These are phyloP conservation scores for Tangachromis dhanisi DNA, from an alignment of 2,113 vertebrate species.

Conservation along the genomic window DNA sequence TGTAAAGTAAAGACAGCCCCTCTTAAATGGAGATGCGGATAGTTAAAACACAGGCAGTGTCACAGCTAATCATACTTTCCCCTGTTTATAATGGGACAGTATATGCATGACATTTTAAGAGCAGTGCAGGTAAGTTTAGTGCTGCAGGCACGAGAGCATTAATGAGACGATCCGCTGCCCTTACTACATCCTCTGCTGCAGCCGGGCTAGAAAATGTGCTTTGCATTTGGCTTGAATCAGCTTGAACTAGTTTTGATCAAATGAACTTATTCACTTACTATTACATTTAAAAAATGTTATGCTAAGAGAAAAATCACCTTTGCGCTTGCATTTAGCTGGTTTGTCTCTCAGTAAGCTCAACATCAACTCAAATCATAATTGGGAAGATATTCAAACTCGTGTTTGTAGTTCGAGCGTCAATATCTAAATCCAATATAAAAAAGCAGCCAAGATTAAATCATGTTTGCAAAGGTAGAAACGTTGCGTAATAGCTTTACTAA, in stretches of 20 bases:
- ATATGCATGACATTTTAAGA: background rate
- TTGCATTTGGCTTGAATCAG: background rate
- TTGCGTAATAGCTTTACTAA: background rate
- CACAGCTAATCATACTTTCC: background rate
- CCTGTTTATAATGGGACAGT: background rate
- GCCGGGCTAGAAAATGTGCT: background rate
- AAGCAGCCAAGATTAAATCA: background rate
- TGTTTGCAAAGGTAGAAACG: background rate
- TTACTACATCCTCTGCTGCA: background rate
- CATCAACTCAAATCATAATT: background rate
- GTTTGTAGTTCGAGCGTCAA: background rate
- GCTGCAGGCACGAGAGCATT: background rate
- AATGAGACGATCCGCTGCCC: background rate
- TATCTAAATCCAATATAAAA: background rate
- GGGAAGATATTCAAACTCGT: background rate
- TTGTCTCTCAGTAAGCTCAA: background rate
- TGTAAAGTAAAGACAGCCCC: background rate
- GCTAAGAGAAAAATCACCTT: background rate
- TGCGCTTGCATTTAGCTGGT: background rate
- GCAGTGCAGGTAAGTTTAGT: background rate
- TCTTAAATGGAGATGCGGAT: background rate
- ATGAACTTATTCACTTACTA: background rate
- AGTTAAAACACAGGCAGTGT: background rate
- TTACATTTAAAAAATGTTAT: background rate
- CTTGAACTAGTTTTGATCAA: background rate